Conservation (phyloP, 2,113 vertebrate species). For the Saccopteryx leptura region DNA sequence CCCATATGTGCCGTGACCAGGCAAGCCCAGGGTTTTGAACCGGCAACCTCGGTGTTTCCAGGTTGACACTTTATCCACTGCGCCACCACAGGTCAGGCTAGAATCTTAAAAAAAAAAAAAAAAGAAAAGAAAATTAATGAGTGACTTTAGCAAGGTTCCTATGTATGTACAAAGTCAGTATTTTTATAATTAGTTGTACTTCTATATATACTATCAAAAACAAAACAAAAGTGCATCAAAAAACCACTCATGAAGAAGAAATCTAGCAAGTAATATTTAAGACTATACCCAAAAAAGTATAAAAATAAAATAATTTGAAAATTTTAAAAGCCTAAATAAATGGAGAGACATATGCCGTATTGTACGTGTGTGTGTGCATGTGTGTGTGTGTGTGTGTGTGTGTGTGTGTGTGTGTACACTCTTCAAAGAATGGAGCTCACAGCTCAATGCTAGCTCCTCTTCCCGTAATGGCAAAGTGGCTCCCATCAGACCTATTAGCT, state of each 20-base stretch:
- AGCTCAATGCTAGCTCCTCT: background rate
- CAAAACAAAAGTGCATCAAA: conserved; percentile 42
- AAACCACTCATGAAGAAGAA: conserved; percentile 4
- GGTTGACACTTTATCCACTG: no score
- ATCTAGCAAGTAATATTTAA: background rate
- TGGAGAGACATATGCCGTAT: background rate
- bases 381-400: background rate
- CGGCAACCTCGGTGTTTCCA: no score
- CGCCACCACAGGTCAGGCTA: no score
- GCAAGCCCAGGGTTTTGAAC: no score
- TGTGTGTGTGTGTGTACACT: background rate
- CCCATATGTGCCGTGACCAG: no score
- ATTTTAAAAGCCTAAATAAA: background rate
- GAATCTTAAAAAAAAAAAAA: no score
- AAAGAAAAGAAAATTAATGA: background rate
- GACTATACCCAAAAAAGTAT: background rate
- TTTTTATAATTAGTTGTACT: background rate
- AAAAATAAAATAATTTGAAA: background rate
- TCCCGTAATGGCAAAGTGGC: background rate
- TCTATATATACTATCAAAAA: conserved; percentile 26
- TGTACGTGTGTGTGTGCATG: background rate
- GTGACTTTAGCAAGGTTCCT: conserved; percentile 24
- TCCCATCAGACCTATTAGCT: background rate
- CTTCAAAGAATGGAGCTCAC: background rate
- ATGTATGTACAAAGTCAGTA: background rate